These are phyloP conservation scores for Coelopa pilipes DNA, from an alignment of 2,888 invertebrate genomes.

Conservation along the genomic window DNA sequence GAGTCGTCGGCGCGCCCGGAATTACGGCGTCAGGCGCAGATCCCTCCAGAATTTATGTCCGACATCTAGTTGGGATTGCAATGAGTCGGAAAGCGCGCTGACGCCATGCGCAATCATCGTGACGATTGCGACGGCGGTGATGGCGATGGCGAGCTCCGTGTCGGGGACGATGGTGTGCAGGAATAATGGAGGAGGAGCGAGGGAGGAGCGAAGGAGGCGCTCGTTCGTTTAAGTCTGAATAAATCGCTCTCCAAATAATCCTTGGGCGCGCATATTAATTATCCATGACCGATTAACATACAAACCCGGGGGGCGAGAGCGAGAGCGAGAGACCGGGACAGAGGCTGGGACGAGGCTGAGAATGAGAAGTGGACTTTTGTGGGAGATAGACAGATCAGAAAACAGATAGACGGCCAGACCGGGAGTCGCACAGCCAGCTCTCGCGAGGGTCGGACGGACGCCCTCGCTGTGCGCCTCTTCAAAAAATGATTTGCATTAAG, in stretches of 20 bases:
- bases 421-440: too few relatives aligned
- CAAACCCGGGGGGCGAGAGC: not conserved
- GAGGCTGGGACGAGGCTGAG: not conserved
- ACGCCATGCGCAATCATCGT: not conserved
- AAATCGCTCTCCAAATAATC: not conserved
- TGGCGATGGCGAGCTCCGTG: too few relatives aligned
- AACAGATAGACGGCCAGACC: slow-evolving; percentile 3
- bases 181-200: too few relatives aligned
- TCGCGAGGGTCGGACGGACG: too few relatives aligned
- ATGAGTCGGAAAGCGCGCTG: slow-evolving; percentile 2
- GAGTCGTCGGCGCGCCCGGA: too few relatives aligned
- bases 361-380: not conserved
- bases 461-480: slow-evolving; percentile 14
- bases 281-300: slow-evolving; percentile 41
- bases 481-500: slow-evolving; percentile 32
- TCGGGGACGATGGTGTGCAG: too few relatives aligned
- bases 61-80: not conserved
- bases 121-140: too few relatives aligned
- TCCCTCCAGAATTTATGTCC: too few relatives aligned
- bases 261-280: slow-evolving; percentile 39
- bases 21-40: too few relatives aligned
- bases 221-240: not conserved
- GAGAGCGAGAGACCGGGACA: not conserved
- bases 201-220: not conserved
- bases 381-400: not conserved